phyloP scores from a whole-genome alignment of 2,888 invertebrate genomes.

The Liposcelis brunnea region DNA sequence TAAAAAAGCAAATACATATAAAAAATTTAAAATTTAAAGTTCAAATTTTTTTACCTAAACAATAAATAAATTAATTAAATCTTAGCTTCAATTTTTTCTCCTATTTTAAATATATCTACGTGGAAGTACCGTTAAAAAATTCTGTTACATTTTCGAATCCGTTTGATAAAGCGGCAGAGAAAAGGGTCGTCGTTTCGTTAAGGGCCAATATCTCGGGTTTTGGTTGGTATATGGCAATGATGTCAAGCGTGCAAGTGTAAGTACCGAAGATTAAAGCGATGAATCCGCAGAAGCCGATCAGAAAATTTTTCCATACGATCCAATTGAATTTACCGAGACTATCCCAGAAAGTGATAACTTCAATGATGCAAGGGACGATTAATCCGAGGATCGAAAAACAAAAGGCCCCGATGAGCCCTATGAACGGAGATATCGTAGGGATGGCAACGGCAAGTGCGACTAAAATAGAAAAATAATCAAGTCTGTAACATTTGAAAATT shows the following conservation, averaged over 20 bases:
- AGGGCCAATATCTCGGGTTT: no score
- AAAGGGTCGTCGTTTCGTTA: no score
- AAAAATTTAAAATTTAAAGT: no score
- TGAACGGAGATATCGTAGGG: constrained; percentile 76
- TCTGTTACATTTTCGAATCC: no score
- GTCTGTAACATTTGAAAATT: neutral
- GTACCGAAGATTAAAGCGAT: constrained; percentile 71
- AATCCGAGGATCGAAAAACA: constrained; percentile 84
- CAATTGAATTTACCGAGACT: constrained; percentile 53
- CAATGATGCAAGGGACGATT: constrained; percentile 70
- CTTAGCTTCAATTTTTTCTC: no score
- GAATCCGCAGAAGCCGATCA: constrained; percentile 58
- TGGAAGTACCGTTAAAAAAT: no score
- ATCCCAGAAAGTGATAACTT: constrained; percentile 73
- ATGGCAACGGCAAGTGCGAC: constrained; percentile 69
- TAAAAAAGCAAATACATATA: no score
- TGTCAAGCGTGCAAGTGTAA: constrained; percentile 42
- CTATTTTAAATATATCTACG: no score
- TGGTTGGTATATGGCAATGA: constrained; percentile 26
- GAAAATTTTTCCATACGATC: constrained; percentile 59
- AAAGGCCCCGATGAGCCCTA: constrained; percentile 82
- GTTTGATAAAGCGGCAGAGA: no score
- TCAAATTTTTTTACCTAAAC: no score
- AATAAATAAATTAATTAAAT: no score
- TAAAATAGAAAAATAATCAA: constrained; percentile 14